Percentiles rank a stretch among this genome's conserved stretches.
Conservation (phyloP, 2,113 vertebrate species). For the Chaenogobius annularis region DNA sequence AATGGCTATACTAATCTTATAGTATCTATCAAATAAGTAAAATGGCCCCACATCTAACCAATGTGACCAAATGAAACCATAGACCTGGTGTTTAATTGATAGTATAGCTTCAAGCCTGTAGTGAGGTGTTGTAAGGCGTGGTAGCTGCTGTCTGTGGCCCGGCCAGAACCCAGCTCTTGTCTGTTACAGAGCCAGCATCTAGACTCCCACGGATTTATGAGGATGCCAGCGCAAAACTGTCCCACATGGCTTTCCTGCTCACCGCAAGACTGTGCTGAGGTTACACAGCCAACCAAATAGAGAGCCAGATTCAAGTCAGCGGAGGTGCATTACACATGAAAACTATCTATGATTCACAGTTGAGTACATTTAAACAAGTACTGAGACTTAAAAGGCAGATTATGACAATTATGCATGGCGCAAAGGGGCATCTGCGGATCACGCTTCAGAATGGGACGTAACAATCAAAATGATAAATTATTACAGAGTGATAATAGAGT, state of each 20-base stretch:
- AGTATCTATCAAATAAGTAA: no score
- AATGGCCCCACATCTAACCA: no score
- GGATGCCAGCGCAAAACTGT: constrained; percentile 78
- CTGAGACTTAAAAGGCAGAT: neutral
- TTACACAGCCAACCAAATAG: constrained; percentile 47
- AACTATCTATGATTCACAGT: constrained; percentile 47
- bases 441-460: neutral
- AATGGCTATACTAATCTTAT: no score
- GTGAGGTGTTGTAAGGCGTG: constrained; percentile 19
- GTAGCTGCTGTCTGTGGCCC: constrained; percentile 50
- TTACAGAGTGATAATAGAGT: neutral
- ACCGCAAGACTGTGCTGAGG: constrained; percentile 59
- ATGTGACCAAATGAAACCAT: neutral
- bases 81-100: neutral
- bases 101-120: neutral
- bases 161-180: constrained; percentile 57
- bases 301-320: constrained; percentile 50
- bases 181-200: constrained; percentile 64
- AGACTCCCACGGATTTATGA: constrained; percentile 74
- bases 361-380: constrained; percentile 32
- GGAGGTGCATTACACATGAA: constrained; percentile 42
- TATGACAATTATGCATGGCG: no score
- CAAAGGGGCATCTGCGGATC: neutral
- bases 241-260: constrained; percentile 71
- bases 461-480: neutral